Evolutionary conservation across 2,797 vertebrate species (phyloP), one percentile per base, ranked within the genome.

Genomic region (Sarcoramphus papa): DNA sequence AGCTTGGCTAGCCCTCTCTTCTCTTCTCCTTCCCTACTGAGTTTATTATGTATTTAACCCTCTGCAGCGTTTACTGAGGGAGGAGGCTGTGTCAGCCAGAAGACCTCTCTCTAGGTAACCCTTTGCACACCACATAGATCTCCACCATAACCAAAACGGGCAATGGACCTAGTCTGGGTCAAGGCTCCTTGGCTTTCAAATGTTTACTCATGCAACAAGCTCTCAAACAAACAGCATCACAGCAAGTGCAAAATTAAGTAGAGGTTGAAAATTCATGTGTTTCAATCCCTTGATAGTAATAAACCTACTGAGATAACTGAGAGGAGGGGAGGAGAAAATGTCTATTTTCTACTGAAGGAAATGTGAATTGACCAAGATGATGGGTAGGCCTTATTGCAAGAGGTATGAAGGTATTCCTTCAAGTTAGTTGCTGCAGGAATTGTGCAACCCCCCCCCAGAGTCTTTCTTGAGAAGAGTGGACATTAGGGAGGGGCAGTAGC

Each of bases 21-120:
- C 86, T 80, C 57, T 59, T 85, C 93, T 95, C 43, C 75, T 90
- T 96, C 85, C 91, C 92, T 51, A 72, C 91, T 79, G 85, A 37
- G 85, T 94, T 96, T 90, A 81, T 91, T 90, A 92, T 92, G 63
- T 90, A 82, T 86, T 94, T 96, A 95, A 94, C 96, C 93, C 92
- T 94, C 90, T 88, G 74, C 81, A 91, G 69, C 54, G 60, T 91
- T 94, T 93, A 54, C 41, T 57, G 54, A 90, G 35, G 59, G 50
- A 97, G 69, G 15, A 93, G 76, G 24, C 40, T 70, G 31, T 91
- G 69, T 90, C 69, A 96, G 69, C 59, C 91, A 93, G 60, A 80
- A 84, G 76, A 70, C 35, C 19, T 85, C 50, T 82, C 35, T 73
- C 50, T 51, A 50, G 60, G 65, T 93, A 94, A 92, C 87, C 15